phyloP scores from a whole-genome alignment of 2,888 invertebrate genomes.

The Leptogaster cylindrica region DNA sequence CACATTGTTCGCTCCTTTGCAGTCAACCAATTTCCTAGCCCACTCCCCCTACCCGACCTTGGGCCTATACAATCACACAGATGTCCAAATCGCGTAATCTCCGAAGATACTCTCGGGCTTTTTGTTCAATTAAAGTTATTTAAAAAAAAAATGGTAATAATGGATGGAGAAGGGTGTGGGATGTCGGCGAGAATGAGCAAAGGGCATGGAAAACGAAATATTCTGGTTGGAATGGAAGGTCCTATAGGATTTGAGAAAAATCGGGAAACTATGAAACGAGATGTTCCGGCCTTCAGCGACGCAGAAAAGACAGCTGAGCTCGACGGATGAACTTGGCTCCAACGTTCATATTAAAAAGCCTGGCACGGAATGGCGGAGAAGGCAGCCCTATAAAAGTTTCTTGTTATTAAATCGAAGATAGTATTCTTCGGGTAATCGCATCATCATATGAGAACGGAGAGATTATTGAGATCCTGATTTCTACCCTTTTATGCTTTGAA shows the following conservation, averaged over 20 bases:
- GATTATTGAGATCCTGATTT: slow-evolving; percentile 46
- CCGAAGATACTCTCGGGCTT: slow-evolving; percentile 6
- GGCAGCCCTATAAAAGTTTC: slow-evolving; percentile 44
- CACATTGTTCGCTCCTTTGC: no score
- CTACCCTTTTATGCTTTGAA: slow-evolving; percentile 48
- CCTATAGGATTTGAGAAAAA: slow-evolving; percentile 31
- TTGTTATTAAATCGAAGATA: slow-evolving; percentile 45
- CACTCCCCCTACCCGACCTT: no score
- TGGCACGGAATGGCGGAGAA: background rate
- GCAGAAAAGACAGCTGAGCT: slow-evolving; percentile 20
- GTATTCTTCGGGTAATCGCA: slow-evolving; percentile 46
- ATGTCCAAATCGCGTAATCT: slow-evolving; percentile 19
- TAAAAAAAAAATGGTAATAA: slow-evolving; percentile 36
- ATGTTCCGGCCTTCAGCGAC: background rate
- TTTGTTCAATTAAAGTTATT: slow-evolving; percentile 36
- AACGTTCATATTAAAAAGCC: background rate
- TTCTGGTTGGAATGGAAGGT: background rate
- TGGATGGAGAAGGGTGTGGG: slow-evolving; percentile 2
- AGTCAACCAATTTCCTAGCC: no score
- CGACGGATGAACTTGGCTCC: slow-evolving; percentile 26
- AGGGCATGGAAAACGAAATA: background rate
- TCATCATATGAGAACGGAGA: slow-evolving; percentile 45
- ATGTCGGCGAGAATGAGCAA: slow-evolving; percentile 4
- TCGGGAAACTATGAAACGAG: slow-evolving; percentile 26
- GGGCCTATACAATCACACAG: background rate